phyloP scores from a whole-genome alignment of 2,113 vertebrate genomes.

The Tenebrosternarchus preto region DNA sequence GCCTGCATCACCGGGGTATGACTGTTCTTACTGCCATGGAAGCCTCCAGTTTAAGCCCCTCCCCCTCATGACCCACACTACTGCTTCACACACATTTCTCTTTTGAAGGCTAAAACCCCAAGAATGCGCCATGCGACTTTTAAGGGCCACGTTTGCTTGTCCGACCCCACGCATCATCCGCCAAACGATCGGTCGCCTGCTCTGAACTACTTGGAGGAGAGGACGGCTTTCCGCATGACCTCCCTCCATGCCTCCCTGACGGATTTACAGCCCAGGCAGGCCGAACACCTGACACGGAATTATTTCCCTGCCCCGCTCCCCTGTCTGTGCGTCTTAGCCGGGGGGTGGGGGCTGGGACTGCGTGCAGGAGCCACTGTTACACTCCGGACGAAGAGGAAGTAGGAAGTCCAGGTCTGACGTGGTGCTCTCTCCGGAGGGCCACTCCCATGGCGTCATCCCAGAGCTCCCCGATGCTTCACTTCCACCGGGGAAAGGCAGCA shows the following conservation, averaged over 20 bases:
- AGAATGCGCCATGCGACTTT: slow-evolving; percentile 30
- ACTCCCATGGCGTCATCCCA: slow-evolving; percentile 26
- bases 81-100: slow-evolving; percentile 6
- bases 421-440: slow-evolving; percentile 11
- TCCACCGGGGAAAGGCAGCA: slow-evolving; percentile 36
- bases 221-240: slow-evolving; percentile 35
- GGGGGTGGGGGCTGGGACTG: background rate
- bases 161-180: slow-evolving; percentile 35
- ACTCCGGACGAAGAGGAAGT: background rate
- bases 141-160: slow-evolving; percentile 26
- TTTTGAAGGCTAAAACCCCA: slow-evolving; percentile 38
- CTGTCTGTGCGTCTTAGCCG: background rate
- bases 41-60: background rate
- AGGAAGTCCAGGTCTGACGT: slow-evolving; percentile 6
- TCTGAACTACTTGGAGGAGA: slow-evolving; percentile 20
- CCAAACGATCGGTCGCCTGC: slow-evolving; percentile 15
- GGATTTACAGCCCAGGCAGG: slow-evolving; percentile 30
- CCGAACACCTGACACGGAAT: slow-evolving; percentile 5
- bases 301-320: background rate
- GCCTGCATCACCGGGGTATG: background rate
- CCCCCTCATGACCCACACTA: slow-evolving; percentile 13
- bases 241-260: slow-evolving; percentile 16
- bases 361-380: background rate
- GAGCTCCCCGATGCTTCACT: slow-evolving; percentile 30
- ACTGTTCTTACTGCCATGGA: background rate